Evolutionary conservation across 2,888 invertebrate genomes (phyloP).

Genomic region (Ecdyonurus torrentis): DNA sequence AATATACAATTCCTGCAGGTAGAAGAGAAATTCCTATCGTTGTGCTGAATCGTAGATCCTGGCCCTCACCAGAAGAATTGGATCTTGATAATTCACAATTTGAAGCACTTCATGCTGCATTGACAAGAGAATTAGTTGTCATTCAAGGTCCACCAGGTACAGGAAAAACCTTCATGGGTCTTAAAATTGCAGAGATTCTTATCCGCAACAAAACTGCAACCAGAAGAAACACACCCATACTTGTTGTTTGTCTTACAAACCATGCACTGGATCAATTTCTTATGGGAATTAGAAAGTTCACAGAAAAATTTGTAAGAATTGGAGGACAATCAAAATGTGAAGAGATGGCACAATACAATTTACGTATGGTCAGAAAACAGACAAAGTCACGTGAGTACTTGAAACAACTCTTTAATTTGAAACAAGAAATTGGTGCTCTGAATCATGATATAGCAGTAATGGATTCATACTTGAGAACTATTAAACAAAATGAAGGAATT

Average conservation of each 20-base stretch:
- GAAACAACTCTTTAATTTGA: neutral
- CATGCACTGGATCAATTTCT: slow-evolving; percentile 31
- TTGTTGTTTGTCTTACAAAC: slow-evolving; percentile 30
- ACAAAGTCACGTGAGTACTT: neutral
- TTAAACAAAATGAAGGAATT: neutral
- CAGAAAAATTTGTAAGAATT: slow-evolving; percentile 9
- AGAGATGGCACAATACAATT: slow-evolving; percentile 1
- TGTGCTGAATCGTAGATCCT: neutral
- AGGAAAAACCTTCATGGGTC: slow-evolving; percentile 30
- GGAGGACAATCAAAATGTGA: slow-evolving; percentile 11
- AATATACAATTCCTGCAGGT: neutral
- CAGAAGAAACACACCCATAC: slow-evolving; percentile 20
- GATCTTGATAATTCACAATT: slow-evolving; percentile 22
- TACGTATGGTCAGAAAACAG: neutral
- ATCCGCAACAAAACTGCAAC: slow-evolving; percentile 19
- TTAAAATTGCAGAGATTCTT: slow-evolving; percentile 25
- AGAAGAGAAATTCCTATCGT: neutral
- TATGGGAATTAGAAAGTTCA: slow-evolving; percentile 16
- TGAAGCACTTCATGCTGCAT: slow-evolving; percentile 21
- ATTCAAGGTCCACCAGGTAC: slow-evolving; percentile 35
- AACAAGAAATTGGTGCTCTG: neutral
- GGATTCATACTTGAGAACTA: neutral
- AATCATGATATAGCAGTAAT: neutral
- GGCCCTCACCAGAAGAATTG: slow-evolving; percentile 6
- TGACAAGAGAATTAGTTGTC: slow-evolving; percentile 22